These are phyloP conservation scores for Petrolisthes cinctipes DNA, from an alignment of 2,888 invertebrate species.

Conservation along the genomic window DNA sequence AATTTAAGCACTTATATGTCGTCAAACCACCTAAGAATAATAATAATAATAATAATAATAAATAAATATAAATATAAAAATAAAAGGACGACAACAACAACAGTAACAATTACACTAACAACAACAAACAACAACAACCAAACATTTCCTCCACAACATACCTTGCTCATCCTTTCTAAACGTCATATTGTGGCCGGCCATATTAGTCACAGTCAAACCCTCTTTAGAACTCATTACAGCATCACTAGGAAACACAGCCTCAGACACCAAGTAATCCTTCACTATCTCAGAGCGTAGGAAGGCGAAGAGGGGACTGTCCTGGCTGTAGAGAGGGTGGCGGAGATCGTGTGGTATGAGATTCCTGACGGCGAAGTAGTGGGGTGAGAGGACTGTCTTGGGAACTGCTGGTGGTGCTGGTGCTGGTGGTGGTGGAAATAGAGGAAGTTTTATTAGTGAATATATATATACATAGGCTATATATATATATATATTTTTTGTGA, in stretches of 20 bases:
- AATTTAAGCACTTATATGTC: no score
- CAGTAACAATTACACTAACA: no score
- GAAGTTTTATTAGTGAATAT: no score
- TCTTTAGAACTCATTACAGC: background rate
- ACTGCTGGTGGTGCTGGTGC: background rate
- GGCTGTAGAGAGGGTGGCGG: conserved; percentile 31
- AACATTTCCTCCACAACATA: no score
- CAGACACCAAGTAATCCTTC: conserved; percentile 35
- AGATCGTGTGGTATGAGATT: conserved; percentile 32
- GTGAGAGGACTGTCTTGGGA: conserved; percentile 45
- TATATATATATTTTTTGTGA: no score
- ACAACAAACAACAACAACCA: no score
- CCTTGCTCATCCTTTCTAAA: background rate
- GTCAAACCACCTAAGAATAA: no score
- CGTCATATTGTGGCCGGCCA: background rate
- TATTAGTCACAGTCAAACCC: conserved; percentile 16
- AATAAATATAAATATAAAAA: no score
- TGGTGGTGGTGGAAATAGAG: background rate
- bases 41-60: no score
- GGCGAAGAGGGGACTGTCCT: background rate
- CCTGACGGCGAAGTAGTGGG: conserved; percentile 20
- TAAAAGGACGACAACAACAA: no score
- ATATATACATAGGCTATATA: no score
- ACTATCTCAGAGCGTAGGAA: conserved; percentile 34
- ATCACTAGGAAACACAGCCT: conserved; percentile 4